Evolutionary conservation across 92 coral and sea anemone species (phyloP).

Genomic region (Palythoa heliodiscus): DNA sequence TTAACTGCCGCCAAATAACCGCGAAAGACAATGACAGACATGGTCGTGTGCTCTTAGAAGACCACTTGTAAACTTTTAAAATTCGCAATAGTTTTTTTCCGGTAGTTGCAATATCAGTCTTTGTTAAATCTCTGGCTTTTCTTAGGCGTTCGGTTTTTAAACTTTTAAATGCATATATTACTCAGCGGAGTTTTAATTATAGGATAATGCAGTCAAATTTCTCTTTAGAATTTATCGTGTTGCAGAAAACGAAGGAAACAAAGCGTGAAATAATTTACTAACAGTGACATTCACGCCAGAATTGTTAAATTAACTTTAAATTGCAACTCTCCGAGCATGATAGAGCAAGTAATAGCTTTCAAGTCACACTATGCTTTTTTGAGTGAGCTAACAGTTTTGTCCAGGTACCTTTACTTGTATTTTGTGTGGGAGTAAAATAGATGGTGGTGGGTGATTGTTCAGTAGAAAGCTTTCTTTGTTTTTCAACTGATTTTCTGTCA

Average conservation of each 20-base stretch:
- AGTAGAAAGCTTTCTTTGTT: not conserved
- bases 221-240: not conserved
- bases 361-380: not conserved
- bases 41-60: slow-evolving; percentile 6
- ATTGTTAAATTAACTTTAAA: not conserved
- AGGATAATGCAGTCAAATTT: not conserved
- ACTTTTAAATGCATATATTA: not conserved
- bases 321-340: not conserved
- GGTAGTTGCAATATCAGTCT: slow-evolving; percentile 7
- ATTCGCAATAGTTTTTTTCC: slow-evolving; percentile 29
- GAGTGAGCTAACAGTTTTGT: not conserved
- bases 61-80: slow-evolving; percentile 31
- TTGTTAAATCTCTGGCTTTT: not conserved
- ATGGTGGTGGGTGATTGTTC: not conserved
- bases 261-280: not conserved
- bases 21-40: not conserved
- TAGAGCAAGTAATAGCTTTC: not conserved
- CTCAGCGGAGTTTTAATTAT: not conserved
- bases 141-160: not conserved
- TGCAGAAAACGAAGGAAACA: not conserved
- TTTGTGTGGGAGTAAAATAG: not conserved
- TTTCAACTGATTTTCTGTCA: slow-evolving; percentile 1
- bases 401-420: not conserved
- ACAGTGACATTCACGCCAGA: not conserved
- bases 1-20: slow-evolving; percentile 18